phyloP scores from a whole-genome alignment of 2,113 vertebrate species.

The Hemibagrus wyckioides region DNA sequence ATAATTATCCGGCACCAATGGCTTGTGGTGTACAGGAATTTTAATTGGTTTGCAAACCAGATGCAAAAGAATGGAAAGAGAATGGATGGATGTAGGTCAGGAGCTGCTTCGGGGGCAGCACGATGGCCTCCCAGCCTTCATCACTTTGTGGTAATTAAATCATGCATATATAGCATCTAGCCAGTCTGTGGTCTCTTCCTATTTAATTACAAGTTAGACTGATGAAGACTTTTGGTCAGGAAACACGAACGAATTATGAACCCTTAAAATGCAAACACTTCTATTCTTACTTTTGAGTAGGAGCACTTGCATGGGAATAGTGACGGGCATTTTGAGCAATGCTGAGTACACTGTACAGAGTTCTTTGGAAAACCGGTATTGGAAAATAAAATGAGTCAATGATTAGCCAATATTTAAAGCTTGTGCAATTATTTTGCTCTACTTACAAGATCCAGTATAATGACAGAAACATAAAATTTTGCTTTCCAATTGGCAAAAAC shows the following conservation, averaged over 20 bases:
- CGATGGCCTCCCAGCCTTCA: not conserved
- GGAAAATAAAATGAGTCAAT: not conserved
- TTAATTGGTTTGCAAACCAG: not conserved
- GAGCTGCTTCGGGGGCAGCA: not conserved
- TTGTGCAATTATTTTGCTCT: not conserved
- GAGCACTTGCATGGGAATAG: not conserved
- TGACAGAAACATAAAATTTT: no score
- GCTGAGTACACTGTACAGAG: not conserved
- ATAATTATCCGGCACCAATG: not conserved
- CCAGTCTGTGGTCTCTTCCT: not conserved
- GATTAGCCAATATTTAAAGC: not conserved
- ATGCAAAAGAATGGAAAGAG: not conserved
- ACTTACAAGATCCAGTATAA: not conserved
- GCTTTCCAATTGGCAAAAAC: no score
- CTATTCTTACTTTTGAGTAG: not conserved
- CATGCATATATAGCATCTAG: not conserved
- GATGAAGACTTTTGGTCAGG: not conserved
- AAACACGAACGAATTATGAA: not conserved
- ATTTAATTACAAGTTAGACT: not conserved
- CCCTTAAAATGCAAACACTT: not conserved
- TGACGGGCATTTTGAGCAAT: not conserved
- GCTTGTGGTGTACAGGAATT: not conserved
- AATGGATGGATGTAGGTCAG: not conserved
- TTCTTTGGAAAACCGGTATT: not conserved
- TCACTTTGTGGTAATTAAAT: not conserved